Conservation (phyloP, 2,888 invertebrate genomes). For the Protophormia terraenovae region DNA sequence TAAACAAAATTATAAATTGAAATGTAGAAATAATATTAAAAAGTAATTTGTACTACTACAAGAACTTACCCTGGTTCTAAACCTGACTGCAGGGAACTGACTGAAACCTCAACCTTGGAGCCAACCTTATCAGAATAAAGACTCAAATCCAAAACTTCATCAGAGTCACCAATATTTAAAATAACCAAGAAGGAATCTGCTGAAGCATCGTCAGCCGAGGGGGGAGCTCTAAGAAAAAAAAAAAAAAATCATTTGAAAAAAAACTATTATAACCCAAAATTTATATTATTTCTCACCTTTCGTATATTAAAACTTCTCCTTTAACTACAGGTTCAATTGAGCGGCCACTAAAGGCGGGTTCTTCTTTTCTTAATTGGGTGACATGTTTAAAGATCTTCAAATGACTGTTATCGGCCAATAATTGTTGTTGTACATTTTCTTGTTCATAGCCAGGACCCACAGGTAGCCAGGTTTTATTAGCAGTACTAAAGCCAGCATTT, state of each 20-base stretch:
- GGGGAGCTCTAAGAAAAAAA: constrained; percentile 59
- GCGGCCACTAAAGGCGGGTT: constrained; percentile 74
- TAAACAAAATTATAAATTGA: neutral
- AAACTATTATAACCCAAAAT: neutral
- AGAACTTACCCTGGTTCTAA: constrained; percentile 69
- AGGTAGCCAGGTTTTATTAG: constrained; percentile 73
- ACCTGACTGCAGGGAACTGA: constrained; percentile 71
- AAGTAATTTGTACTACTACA: too few species aligned
- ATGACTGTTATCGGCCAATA: constrained; percentile 82
- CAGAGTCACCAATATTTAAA: constrained; percentile 82
- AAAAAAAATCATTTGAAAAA: neutral
- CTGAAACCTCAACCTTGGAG: constrained; percentile 68
- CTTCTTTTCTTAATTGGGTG: constrained; percentile 78
- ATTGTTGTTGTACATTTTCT: constrained; percentile 81
- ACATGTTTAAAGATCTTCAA: constrained; percentile 83
- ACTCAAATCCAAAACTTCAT: constrained; percentile 80
- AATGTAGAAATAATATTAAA: too few species aligned
- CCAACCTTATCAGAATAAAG: constrained; percentile 59
- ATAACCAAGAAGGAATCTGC: constrained; percentile 76
- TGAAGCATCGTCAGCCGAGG: constrained; percentile 47
- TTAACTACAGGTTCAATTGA: constrained; percentile 65
- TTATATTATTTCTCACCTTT: constrained; percentile 71
- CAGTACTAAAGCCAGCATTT: constrained; percentile 76
- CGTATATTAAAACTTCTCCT: constrained; percentile 69
- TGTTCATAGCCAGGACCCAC: constrained; percentile 69